phyloP scores from a whole-genome alignment of 2,888 invertebrate species.

The Cataglyphis albicans region DNA sequence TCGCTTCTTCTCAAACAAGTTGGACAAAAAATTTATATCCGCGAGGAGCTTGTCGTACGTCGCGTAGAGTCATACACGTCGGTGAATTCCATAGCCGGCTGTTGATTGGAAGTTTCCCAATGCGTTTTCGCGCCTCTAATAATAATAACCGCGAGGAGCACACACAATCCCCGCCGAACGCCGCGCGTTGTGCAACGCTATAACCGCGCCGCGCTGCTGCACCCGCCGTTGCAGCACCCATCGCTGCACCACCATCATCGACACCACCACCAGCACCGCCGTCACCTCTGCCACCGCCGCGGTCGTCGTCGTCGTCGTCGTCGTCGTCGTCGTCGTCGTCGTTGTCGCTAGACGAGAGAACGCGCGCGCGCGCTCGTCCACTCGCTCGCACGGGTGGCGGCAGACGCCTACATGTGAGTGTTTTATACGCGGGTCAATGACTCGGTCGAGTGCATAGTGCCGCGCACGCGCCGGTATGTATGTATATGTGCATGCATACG shows the following conservation, averaged over 20 bases:
- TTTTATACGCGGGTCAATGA: conserved; percentile 78
- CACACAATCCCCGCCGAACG: conserved; percentile 67
- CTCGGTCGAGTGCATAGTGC: conserved; percentile 73
- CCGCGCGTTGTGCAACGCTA: conserved; percentile 72
- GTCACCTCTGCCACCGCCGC: background rate
- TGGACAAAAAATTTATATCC: background rate
- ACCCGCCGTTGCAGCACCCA: conserved; percentile 11
- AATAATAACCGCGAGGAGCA: conserved; percentile 67
- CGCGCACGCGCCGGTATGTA: conserved; percentile 69
- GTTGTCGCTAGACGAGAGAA: conserved; percentile 48
- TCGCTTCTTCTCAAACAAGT: background rate
- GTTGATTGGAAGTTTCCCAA: conserved; percentile 63
- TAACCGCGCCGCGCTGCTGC: conserved; percentile 59
- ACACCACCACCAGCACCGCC: conserved; percentile 3
- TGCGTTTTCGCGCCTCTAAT: conserved; percentile 63
- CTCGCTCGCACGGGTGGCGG: conserved; percentile 62
- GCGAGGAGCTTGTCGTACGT: background rate
- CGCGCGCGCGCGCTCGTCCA: conserved; percentile 26
- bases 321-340: no score
- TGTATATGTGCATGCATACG: conserved; percentile 50
- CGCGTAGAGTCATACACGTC: background rate
- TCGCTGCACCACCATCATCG: conserved; percentile 23
- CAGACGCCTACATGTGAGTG: conserved; percentile 61
- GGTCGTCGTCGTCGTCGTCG: conserved; percentile 24
- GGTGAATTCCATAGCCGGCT: conserved; percentile 17